These are phyloP conservation scores for Passer domesticus DNA, from an alignment of 2,113 vertebrate genomes.

Conservation along the genomic window DNA sequence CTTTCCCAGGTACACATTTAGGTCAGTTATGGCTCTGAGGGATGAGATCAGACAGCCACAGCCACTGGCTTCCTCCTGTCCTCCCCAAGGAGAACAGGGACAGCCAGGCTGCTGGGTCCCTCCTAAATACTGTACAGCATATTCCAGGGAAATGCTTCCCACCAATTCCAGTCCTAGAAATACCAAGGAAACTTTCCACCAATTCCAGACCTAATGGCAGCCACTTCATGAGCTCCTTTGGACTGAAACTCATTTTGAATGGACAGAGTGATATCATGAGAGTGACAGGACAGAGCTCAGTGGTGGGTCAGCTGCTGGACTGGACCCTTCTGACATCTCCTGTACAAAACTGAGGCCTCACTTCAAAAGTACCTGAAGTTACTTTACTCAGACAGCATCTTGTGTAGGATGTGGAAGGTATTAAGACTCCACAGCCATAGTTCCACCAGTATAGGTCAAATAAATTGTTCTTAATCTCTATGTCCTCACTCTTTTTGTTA, in stretches of 20 bases:
- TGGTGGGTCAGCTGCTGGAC: background rate
- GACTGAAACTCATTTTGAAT: background rate
- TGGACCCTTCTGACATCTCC: background rate
- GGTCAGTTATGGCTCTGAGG: background rate
- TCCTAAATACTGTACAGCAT: background rate
- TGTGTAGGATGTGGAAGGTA: background rate
- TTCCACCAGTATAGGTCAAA: background rate
- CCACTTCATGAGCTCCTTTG: background rate
- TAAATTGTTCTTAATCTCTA: background rate
- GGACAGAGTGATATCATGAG: accelerated
- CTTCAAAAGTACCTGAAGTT: background rate
- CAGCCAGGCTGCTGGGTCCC: background rate
- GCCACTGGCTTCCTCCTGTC: background rate
- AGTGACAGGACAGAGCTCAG: background rate
- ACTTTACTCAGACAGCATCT: background rate
- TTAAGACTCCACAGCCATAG: background rate
- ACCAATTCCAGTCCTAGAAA: background rate
- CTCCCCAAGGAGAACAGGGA: background rate
- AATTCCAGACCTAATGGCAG: background rate
- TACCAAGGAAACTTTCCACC: background rate
- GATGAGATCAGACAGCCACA: background rate
- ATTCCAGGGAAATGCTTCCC: background rate
- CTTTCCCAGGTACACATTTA: background rate
- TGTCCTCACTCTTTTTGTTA: background rate
- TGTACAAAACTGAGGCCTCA: background rate